Base-by-base conservation (phyloP, 2,113 vertebrate genomes). In the Actenoides lindsayi region DNA sequence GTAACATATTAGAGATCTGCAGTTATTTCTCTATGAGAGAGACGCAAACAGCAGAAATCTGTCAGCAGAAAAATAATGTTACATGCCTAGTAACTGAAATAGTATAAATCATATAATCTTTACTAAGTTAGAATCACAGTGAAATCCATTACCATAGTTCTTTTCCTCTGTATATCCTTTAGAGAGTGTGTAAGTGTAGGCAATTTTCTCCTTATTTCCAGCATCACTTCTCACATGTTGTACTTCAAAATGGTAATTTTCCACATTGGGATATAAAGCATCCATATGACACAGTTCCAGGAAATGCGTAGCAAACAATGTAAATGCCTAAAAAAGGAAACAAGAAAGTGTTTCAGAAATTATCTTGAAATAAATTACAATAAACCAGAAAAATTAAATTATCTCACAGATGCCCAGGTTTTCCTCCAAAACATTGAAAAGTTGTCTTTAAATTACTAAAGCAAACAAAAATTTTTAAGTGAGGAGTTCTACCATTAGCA, bases 201-300 rank as follows among this genome's bases (percentile, higher is more conserved):
- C 89, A 80, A 99, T 98, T 44, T 97, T 98, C 69, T 99, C 99
- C 67, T 96, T 94, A 57, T 97, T 98, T 71, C 97, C 98, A 81
- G 98, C 96, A 59, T 71, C 93, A 33, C 96, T 98, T 90, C 98
- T 98, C 42, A 98, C 97, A 93, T 99, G 99, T 46, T 99, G 98
- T 86, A 99, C 99, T 98, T 99, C 98, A 98, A 99, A 99, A 97
- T 99, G 98, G 95, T 98, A 98, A 89, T 99, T 99, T 98, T 99
- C 99, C 92, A 99, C 99, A 14, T 99, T 99, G 53, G 99, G 99
- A 97, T 99, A 99, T 27, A 99, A 96, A 83, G 97, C 96, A 67
- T 99, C 98, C 35, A 99, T 97, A 48, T 99, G 99, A 96, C 99
- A 99, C 13, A 99, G 96, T 94, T 99, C 99, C 95, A 99, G 97